phyloP scores from a whole-genome alignment of 1,140 invertebrate species.

The Hermatobates lingyangjiaoensis region DNA sequence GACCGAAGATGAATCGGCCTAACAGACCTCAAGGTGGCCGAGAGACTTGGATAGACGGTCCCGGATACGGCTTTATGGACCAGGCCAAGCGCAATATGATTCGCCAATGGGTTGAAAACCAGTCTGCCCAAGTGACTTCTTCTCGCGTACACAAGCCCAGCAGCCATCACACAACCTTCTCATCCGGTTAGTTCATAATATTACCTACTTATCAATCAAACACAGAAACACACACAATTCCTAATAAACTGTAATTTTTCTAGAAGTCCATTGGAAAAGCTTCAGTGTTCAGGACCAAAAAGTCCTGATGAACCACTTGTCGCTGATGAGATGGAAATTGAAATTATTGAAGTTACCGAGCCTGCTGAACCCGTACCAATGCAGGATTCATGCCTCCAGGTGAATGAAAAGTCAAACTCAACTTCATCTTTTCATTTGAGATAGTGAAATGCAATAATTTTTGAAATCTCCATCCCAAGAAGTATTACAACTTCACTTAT shows the following conservation, averaged over 20 bases:
- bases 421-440: too few species aligned
- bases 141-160: too few species aligned
- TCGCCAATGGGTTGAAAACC: conserved; percentile 80
- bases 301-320: conserved; percentile 23
- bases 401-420: too few species aligned
- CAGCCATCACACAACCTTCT: too few species aligned
- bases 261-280: conserved; percentile 14
- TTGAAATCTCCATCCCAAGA: too few species aligned
- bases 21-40: conserved; percentile 32
- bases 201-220: background rate
- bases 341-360: conserved; percentile 67
- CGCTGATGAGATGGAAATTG: conserved; percentile 56
- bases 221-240: background rate
- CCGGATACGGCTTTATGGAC: conserved; percentile 76
- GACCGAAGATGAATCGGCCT: conserved; percentile 67
- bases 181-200: too few species aligned
- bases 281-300: conserved; percentile 10
- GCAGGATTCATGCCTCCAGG: conserved; percentile 61
- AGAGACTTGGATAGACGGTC: conserved; percentile 90
- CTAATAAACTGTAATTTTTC: background rate
- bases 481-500: too few species aligned
- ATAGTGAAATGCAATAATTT: too few species aligned
- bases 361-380: conserved; percentile 57
- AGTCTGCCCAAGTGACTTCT: conserved; percentile 45
- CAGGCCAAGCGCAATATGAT: conserved; percentile 83